These are phyloP conservation scores for Drosophila melanosoma DNA, from an alignment of 2,888 invertebrate species.

Conservation along the genomic window DNA sequence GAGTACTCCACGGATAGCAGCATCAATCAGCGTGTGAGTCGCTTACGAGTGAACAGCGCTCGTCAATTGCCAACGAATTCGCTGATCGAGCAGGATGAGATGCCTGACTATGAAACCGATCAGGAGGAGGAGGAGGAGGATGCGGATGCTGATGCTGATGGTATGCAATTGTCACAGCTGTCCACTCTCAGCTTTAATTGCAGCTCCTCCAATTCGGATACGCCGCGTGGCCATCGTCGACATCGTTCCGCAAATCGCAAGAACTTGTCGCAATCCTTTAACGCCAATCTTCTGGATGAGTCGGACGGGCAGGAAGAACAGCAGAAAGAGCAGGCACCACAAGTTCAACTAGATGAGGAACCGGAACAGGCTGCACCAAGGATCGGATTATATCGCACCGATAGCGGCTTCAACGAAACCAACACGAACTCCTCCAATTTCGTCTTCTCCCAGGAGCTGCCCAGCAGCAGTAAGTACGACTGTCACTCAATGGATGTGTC, in stretches of 20 bases:
- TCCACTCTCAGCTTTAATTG: conserved; percentile 74
- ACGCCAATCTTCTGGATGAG: conserved; percentile 70
- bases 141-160: conserved; percentile 73
- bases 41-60: conserved; percentile 73
- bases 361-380: conserved; percentile 12
- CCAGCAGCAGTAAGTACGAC: conserved; percentile 30
- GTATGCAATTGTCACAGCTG: conserved; percentile 82
- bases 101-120: conserved; percentile 18
- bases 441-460: conserved; percentile 63
- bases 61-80: conserved; percentile 25
- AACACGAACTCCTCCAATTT: conserved; percentile 55
- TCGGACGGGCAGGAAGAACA: conserved; percentile 42
- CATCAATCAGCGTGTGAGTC: conserved; percentile 76
- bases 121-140: conserved; percentile 40
- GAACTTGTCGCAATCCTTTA: conserved; percentile 84
- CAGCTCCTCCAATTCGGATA: conserved; percentile 80
- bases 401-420: conserved; percentile 84
- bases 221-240: conserved; percentile 81
- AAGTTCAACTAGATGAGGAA: not conserved
- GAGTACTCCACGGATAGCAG: conserved; percentile 77
- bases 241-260: conserved; percentile 83
- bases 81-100: conserved; percentile 30
- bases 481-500: conserved; percentile 58
- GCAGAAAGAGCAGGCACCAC: not conserved
- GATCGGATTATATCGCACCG: conserved; percentile 76